Percentiles rank a stretch among this genome's conserved stretches.
Evolutionary conservation across 1,140 invertebrate species (phyloP).

Genomic region (Drosophila quadrilineata): DNA sequence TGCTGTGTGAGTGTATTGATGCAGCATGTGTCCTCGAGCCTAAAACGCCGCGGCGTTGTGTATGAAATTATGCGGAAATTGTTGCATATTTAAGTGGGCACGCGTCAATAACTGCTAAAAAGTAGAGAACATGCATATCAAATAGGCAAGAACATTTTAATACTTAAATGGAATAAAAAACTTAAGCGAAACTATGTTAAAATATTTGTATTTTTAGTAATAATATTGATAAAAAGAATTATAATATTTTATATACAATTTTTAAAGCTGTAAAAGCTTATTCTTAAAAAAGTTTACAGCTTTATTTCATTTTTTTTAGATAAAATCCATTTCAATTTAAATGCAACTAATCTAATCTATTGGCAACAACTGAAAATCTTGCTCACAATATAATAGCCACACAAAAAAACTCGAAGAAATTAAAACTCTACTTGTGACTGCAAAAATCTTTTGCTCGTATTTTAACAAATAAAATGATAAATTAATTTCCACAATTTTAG

Average conservation of each 20-base stretch:
- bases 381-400: constrained; percentile 15
- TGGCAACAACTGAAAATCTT: constrained; percentile 8
- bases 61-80: constrained; percentile 72
- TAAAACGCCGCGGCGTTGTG: constrained; percentile 13
- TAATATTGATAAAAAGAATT: no score
- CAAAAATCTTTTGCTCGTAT: constrained; percentile 13
- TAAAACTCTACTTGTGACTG: no score
- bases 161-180: no score
- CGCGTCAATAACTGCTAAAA: constrained; percentile 63
- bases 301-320: no score
- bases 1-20: background rate
- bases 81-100: constrained; percentile 73
- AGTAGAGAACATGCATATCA: no score
- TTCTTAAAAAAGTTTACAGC: no score
- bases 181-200: no score
- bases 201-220: no score
- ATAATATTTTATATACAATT: no score
- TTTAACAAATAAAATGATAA: constrained; percentile 44
- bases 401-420: background rate
- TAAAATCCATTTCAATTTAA: constrained; percentile 15
- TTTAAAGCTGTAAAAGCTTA: no score
- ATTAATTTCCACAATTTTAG: constrained; percentile 59
- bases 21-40: background rate
- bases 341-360: constrained; percentile 19
- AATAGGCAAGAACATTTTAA: no score